Base-by-base conservation (phyloP, 2,113 vertebrate species). In the Eubucco bourcierii region DNA sequence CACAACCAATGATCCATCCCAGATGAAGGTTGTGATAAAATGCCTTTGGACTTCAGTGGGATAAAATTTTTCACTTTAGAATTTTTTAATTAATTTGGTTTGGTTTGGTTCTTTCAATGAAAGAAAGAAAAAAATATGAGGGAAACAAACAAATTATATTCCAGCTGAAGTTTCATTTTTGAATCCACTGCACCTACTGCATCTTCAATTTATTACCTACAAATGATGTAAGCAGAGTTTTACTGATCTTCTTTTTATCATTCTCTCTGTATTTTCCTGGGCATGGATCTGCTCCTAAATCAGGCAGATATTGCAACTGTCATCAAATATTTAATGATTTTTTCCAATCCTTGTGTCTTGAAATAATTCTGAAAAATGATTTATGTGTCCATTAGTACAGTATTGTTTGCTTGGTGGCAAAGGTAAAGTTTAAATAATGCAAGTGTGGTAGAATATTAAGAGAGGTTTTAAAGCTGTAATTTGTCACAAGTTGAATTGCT, bases 281-380 rank as follows among this genome's bases (percentile, higher is more conserved):
- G 82, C 95, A 61, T 65, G 93, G 68, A 90, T 66, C 41, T 87
- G 47, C 78, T 95, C 94, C 80, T 88, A 89, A 89, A 95, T 95
- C 90, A 96, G 72, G 61, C 24, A 92, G 66, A 79, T 94, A 74
- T 81, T 95, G 79, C 63, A 87, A 74, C 68, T 90, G 65, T 90
- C 81, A 95, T 93, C 63, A 95, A 93, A 87, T 84, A 70, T 70
- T 81, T 94, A 96, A 92, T 87, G 93, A 95, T 96, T 95, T 96
- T 96, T 95, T 86, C 84, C 78, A 90, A 70, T 88, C 56, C 34
- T 83, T 61, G 19, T 76, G 25, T 58, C 88, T 90, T 87, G 79
- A 93, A 90, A 88, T 94, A 90, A 87, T 95, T 74, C 80, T 67
- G 78, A 73, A 86, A 55, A 83, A 89, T 91, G 59, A 94, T 89